These are phyloP conservation scores for Hydropsyche tenuis DNA, from an alignment of 1,140 invertebrate species.

Conservation along the genomic window DNA sequence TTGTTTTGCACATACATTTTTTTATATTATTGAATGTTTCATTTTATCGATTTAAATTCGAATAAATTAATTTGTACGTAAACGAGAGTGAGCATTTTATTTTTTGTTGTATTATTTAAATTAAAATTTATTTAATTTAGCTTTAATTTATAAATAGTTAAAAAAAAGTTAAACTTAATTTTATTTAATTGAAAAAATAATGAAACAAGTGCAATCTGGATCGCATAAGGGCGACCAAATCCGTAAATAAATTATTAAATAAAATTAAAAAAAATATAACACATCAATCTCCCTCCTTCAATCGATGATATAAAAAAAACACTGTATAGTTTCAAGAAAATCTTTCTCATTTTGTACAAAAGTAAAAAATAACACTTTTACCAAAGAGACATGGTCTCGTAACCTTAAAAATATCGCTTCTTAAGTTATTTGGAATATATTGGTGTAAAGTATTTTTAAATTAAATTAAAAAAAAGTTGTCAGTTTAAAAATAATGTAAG, in stretches of 20 bases:
- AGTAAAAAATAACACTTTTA: conserved; percentile 57
- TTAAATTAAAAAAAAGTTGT: conserved; percentile 33
- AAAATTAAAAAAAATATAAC: conserved; percentile 29
- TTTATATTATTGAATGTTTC: conserved; percentile 33
- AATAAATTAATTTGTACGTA: conserved; percentile 48
- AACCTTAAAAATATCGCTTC: conserved; percentile 54
- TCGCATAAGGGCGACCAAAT: conserved; percentile 31
- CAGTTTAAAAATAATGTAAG: conserved; percentile 34
- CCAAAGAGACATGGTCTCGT: conserved; percentile 66
- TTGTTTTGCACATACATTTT: conserved; percentile 41
- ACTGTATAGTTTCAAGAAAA: conserved; percentile 50
- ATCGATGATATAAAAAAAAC: conserved; percentile 3
- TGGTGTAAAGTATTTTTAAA: conserved; percentile 43
- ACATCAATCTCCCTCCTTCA: conserved; percentile 18
- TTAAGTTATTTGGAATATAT: conserved; percentile 45
- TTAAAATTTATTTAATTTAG: too few relatives aligned
- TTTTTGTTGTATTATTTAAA: conserved; percentile 59
- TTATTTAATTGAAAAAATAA: conserved; percentile 48
- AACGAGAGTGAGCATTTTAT: conserved; percentile 56
- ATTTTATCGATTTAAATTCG: conserved; percentile 36
- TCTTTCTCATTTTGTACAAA: conserved; percentile 63
- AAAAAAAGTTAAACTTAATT: too few relatives aligned
- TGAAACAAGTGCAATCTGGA: conserved; percentile 63
- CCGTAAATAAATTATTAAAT: conserved; percentile 30
- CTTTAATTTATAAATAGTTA: conserved; percentile 53